phyloP scores from a whole-genome alignment of 2,888 invertebrate genomes.

The Synanthedon vespiformis region DNA sequence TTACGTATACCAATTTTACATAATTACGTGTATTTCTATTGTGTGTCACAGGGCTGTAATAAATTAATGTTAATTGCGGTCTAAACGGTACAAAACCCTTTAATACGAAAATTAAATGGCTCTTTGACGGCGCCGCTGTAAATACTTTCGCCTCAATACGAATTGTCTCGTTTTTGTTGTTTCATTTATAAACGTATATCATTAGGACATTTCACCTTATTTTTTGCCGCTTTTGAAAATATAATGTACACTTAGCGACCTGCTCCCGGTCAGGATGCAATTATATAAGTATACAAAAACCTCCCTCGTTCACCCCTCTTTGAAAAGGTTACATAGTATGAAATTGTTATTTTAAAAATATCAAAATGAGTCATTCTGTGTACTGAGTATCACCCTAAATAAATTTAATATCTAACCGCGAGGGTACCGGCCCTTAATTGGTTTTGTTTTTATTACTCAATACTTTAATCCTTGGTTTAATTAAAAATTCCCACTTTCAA shows the following conservation, averaged over 20 bases:
- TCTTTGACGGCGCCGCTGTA: conserved; percentile 2
- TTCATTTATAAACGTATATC: not conserved
- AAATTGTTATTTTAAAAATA: too few species aligned
- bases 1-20: not conserved
- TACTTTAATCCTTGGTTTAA: conserved; percentile 22
- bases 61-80: conserved; percentile 1
- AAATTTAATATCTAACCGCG: not conserved
- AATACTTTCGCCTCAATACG: not conserved
- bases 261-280: too few species aligned
- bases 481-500: conserved; percentile 41
- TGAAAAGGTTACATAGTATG: too few species aligned
- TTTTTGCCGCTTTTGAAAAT: too few species aligned
- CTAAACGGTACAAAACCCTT: conserved; percentile 2
- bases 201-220: too few species aligned
- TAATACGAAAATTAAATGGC: conserved; percentile 3
- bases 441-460: not conserved
- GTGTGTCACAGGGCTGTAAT: not conserved
- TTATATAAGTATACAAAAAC: too few species aligned
- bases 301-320: too few species aligned
- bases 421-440: not conserved
- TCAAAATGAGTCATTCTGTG: not conserved
- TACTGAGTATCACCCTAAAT: conserved; percentile 3
- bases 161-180: not conserved
- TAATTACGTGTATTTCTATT: not conserved
- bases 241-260: too few species aligned